These are phyloP conservation scores for Aradus depressus DNA, from an alignment of 2,888 invertebrate genomes.

Conservation along the genomic window DNA sequence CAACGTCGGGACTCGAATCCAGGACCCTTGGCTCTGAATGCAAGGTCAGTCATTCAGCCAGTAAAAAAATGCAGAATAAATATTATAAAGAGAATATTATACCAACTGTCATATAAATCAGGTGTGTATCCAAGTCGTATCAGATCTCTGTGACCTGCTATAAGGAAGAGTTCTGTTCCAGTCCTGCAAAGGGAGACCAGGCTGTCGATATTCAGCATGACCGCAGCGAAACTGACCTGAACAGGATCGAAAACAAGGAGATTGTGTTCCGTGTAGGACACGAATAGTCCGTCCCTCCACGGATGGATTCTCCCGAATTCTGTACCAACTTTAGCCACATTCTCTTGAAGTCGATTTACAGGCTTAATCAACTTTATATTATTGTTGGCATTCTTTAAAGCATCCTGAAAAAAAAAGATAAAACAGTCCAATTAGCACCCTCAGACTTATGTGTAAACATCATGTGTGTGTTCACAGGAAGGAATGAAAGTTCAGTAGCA, in stretches of 20 bases:
- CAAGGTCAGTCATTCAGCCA: background rate
- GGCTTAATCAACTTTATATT: constrained; percentile 19
- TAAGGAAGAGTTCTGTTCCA: constrained; percentile 53
- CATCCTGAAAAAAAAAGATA: constrained; percentile 33
- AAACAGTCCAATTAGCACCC: background rate
- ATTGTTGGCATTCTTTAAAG: constrained; percentile 25
- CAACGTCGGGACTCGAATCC: background rate
- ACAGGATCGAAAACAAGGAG: constrained; percentile 67
- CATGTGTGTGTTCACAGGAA: background rate
- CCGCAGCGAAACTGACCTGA: constrained; percentile 42
- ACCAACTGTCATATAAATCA: constrained; percentile 38
- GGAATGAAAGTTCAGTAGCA: background rate
- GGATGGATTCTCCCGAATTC: constrained; percentile 50
- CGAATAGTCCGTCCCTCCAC: constrained; percentile 59
- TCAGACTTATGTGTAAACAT: background rate
- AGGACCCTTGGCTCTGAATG: background rate
- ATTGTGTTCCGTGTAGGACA: constrained; percentile 58
- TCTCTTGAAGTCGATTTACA: constrained; percentile 40
- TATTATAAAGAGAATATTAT: background rate
- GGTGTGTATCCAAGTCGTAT: constrained; percentile 65
- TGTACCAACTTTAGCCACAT: constrained; percentile 37
- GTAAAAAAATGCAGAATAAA: background rate
- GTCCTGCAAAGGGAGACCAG: constrained; percentile 26
- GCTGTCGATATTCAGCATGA: constrained; percentile 20
- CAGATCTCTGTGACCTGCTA: constrained; percentile 67